These are phyloP conservation scores for Archegozetes longisetosus DNA, from an alignment of 1,140 invertebrate species.

Conservation along the genomic window DNA sequence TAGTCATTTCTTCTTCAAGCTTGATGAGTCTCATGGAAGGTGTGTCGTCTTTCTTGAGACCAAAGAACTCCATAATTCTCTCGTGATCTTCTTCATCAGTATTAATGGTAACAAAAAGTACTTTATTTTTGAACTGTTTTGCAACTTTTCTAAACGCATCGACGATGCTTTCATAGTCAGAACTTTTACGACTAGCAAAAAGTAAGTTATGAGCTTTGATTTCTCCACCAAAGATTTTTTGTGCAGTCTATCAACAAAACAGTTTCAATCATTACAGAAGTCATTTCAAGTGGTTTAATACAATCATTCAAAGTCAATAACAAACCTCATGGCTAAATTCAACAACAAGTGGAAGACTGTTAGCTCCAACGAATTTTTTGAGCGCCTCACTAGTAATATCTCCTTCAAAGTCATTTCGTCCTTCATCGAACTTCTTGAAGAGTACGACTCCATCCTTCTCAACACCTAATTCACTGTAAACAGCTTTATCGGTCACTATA, in stretches of 20 bases:
- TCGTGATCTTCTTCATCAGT: slow-evolving; percentile 87
- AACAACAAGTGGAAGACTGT: slow-evolving; percentile 79
- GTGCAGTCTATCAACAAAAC: slow-evolving; percentile 45
- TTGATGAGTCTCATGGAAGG: slow-evolving; percentile 84
- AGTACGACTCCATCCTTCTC: slow-evolving; percentile 56
- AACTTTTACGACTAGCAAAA: slow-evolving; percentile 72
- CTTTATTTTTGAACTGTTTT: slow-evolving; percentile 69
- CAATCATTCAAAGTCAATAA: slow-evolving; percentile 6
- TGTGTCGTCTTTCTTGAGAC: slow-evolving; percentile 79
- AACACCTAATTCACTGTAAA: slow-evolving; percentile 56
- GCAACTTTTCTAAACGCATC: slow-evolving; percentile 61
- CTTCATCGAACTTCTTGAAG: slow-evolving; percentile 95
- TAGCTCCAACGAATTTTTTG: slow-evolving; percentile 63
- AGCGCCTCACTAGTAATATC: slow-evolving; percentile 48
- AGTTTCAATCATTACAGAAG: background rate
- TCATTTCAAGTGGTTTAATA: background rate
- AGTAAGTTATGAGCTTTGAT: slow-evolving; percentile 90
- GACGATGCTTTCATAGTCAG: slow-evolving; percentile 58
- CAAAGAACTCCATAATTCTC: slow-evolving; percentile 97
- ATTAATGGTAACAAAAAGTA: slow-evolving; percentile 89
- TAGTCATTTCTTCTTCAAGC: slow-evolving; percentile 93
- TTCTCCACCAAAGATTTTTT: slow-evolving; percentile 94
- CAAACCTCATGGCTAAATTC: slow-evolving; percentile 82
- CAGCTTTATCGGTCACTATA: slow-evolving; percentile 54
- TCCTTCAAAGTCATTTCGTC: slow-evolving; percentile 55